Conservation (phyloP, 2,888 invertebrate genomes). For the Philereme transversata region DNA sequence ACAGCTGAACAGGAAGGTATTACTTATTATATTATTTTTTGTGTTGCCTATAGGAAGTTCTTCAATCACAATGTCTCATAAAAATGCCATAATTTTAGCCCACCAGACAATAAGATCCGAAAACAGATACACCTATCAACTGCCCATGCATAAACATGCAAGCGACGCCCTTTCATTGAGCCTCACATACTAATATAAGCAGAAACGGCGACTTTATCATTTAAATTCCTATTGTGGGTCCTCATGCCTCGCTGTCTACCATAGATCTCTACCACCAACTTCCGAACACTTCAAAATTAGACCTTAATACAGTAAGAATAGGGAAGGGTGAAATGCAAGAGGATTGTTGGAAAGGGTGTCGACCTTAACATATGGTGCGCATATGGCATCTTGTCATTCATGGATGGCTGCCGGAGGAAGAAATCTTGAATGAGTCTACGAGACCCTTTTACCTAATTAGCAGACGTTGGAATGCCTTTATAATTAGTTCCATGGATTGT, state of each 20-base stretch:
- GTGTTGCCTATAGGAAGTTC: background rate
- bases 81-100: background rate
- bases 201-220: constrained; percentile 44
- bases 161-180: constrained; percentile 33
- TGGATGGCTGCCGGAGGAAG: constrained; percentile 21
- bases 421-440: constrained; percentile 26
- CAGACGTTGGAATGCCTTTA: constrained; percentile 6
- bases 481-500: background rate
- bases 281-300: constrained; percentile 10
- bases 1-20: no score
- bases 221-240: constrained; percentile 52
- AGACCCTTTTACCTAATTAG: constrained; percentile 25
- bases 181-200: constrained; percentile 40
- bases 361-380: constrained; percentile 44
- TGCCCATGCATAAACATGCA: constrained; percentile 22
- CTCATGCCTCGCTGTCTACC: constrained; percentile 44
- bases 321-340: constrained; percentile 5
- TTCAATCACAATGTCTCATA: no score
- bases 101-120: constrained; percentile 4
- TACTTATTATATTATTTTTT: no score
- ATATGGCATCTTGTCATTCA: constrained; percentile 42
- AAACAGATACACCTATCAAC: constrained; percentile 2
- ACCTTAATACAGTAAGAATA: constrained; percentile 18
- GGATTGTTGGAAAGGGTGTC: constrained; percentile 37
- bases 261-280: constrained; percentile 16